Evolutionary conservation across 2,113 vertebrate species (phyloP), one percentile per base, ranked within the genome.

Genomic region (Hiodon tergisus): DNA sequence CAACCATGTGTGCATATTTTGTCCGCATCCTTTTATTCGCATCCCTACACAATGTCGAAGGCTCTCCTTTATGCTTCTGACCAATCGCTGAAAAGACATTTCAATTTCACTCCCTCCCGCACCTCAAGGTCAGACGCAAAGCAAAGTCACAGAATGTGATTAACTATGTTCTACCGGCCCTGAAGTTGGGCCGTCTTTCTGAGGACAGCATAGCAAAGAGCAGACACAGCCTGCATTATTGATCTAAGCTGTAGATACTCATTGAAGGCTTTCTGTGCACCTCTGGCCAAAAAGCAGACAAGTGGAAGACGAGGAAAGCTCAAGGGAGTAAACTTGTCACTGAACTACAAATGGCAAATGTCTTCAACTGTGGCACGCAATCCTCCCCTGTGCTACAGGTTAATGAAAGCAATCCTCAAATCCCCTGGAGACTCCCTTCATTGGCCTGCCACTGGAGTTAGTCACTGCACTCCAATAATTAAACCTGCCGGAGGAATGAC

Each of bases 171-270:
- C 14, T 4, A 16, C 2, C 14, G 10, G 4, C 4, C 0, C 13
- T 48, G 6, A 50, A 3, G 2, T 61, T 50, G 3, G 31, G 13
- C 31, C 9, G 7, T 59, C 7, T n/a, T 48, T 58, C 47, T 5
- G 13, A n/a, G 58, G 46, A n/a, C 57, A 61, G 57, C 14, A 68
- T 6, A 51, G 13, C 31, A 31, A 31, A 31, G 50, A 13, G 13
- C 57, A 48, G 10, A 72, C 9, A 14, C 50, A 13, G 6, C n/a
- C 60, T 73, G n/a, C 59, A 53, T 65, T 73, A 63, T 65, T 55
- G 57, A 73, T 70, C 17, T 55, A 6, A 6, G 16, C 68, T 8
- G 14, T 13, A 9, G 54, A n/a, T 16, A 57, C 3, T 70, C 31
- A 70, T 70, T 70, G 9, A 14, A 0, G 53, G 5, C n/a, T 70